Evolutionary conservation across 2,888 invertebrate genomes (phyloP).

Genomic region (Osedax fenrisi): DNA sequence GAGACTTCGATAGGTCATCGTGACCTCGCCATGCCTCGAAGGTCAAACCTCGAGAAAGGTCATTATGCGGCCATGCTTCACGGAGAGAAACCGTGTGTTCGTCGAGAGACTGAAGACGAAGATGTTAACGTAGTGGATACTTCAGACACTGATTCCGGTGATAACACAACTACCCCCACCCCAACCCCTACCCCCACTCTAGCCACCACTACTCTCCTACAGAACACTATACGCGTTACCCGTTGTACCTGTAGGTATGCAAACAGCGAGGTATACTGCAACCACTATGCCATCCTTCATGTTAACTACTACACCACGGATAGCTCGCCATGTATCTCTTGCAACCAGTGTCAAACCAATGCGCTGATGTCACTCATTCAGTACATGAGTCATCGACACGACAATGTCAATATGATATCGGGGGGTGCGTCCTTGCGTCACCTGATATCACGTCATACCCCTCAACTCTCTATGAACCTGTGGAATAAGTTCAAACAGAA

Average conservation of each 20-base stretch:
- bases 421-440: neutral
- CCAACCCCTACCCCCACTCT: too few relatives aligned
- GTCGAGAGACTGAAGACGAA: too few relatives aligned
- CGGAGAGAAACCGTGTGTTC: neutral
- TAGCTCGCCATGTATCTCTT: neutral
- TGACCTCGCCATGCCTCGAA: neutral
- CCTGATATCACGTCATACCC: neutral
- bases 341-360: neutral
- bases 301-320: neutral
- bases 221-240: too few relatives aligned
- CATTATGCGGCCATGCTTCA: constrained; percentile 4
- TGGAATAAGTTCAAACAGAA: neutral
- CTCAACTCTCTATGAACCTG: neutral
- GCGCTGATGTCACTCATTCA: neutral
- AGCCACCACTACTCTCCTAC: too few relatives aligned
- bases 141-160: too few relatives aligned
- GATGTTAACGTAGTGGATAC: neutral
- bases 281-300: neutral
- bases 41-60: neutral
- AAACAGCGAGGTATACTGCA: too few relatives aligned
- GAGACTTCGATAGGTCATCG: neutral
- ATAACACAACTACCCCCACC: too few relatives aligned
- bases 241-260: too few relatives aligned
- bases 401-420: neutral
- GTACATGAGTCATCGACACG: neutral